Percentiles rank a stretch among this genome's conserved stretches.
phyloP scores from a whole-genome alignment of 2,113 vertebrate genomes.

The Odontophorus gujanensis region DNA sequence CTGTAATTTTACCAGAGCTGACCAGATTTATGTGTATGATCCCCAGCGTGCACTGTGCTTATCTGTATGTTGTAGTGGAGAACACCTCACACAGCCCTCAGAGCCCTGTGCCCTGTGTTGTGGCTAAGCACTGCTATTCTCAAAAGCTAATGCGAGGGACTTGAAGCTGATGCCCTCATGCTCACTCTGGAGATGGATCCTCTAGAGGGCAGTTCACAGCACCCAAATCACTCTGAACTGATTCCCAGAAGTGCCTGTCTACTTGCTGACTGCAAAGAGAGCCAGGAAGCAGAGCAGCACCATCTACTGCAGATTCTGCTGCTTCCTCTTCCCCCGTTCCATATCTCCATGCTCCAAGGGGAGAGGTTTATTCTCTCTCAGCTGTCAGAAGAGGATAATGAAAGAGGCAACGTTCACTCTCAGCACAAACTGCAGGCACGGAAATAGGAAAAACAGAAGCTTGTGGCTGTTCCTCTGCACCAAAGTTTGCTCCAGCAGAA shows the following conservation, averaged over 20 bases:
- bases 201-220: background rate
- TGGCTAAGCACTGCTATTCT: background rate
- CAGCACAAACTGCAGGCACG: background rate
- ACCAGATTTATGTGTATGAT: background rate
- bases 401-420: background rate
- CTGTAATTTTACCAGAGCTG: background rate
- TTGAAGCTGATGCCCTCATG: background rate
- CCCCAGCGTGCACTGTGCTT: background rate
- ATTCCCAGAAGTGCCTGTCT: background rate
- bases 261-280: background rate
- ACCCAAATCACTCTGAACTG: background rate
- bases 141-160: background rate
- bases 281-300: background rate
- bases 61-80: background rate
- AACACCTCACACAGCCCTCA: background rate
- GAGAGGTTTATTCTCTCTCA: background rate
- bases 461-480: background rate
- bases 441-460: background rate
- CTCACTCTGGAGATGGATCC: background rate
- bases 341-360: background rate
- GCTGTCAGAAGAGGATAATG: background rate
- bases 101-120: background rate
- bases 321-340: background rate
- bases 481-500: background rate
- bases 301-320: background rate